These are phyloP conservation scores for Probosciger aterrimus DNA, from an alignment of 2,113 vertebrate genomes.

Conservation along the genomic window DNA sequence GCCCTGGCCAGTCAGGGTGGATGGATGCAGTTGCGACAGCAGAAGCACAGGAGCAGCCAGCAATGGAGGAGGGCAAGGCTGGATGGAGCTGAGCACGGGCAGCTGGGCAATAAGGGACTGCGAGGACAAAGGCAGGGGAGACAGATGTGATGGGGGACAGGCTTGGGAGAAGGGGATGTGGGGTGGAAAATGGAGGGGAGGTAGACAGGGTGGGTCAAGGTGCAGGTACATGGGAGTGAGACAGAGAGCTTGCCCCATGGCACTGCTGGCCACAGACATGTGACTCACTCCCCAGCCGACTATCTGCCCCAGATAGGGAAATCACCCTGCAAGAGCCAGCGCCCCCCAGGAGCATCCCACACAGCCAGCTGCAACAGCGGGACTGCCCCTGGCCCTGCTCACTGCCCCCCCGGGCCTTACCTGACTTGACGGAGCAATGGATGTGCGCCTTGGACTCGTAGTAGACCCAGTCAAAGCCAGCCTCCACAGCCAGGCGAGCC, in stretches of 20 bases:
- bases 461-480: slow-evolving; percentile 94
- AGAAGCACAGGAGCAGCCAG: neutral
- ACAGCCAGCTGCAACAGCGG: neutral
- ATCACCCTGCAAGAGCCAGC: neutral
- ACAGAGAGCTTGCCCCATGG: neutral
- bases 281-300: neutral
- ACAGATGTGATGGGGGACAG: fast-evolving
- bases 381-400: neutral
- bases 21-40: neutral
- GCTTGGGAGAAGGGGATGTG: neutral
- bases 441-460: slow-evolving; percentile 92
- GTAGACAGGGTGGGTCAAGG: neutral
- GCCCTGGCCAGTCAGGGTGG: neutral
- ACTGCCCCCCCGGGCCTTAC: slow-evolving; percentile 67
- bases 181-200: neutral
- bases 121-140: neutral
- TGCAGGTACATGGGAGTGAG: neutral
- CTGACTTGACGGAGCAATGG: slow-evolving; percentile 96
- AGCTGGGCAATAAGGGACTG: neutral
- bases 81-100: neutral
- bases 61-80: neutral
- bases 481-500: slow-evolving; percentile 89
- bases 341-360: neutral
- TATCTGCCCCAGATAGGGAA: neutral
- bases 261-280: neutral